Evolutionary conservation across 2,888 invertebrate genomes (phyloP), one percentile per base, ranked within the genome.

Genomic region (Dryobotodes eremita): DNA sequence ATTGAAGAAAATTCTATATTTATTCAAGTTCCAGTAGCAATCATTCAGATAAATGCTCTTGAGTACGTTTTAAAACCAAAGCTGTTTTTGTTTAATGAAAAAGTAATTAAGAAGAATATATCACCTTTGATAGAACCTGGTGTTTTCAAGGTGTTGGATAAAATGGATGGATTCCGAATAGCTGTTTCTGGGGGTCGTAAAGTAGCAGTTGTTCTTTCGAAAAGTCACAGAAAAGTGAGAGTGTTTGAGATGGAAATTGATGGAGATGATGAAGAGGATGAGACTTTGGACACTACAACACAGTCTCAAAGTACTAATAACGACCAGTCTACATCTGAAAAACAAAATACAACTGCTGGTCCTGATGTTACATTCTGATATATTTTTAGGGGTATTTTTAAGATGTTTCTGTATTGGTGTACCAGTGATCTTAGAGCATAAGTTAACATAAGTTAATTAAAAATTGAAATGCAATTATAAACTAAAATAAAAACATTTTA

Each of bases 181-280:
- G 98, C 99, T 2, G 99, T 99, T 6, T 99, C 99, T 66, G 99
- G 99, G 0, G 98, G 98, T 76, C 94, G 98, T 80, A 98, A 98
- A 95, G 98, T 99, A 15, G 98, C 99, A 15, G 98, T 99, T 62
- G 98, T 99, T 69, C 96, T 99, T 62, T 98, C 98, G 26, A 98
- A 98, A 88, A 98, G 97, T 89, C 97, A 97, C 75, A 97, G 98
- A 80, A 98, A 98, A 93, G 98, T 99, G 65, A 97, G 98, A 83
- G 97, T 99, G 70, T 98, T 98, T 92, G 99, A 99, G 94, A 99
- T 99, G 98, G 99, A 99, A 96, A 98, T 98, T 0, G 99, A 99
- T 92, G 99, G 99, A 46, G 98, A 98, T 78, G 99, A 99, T 84
- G 99, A 99, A 76, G 98, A 98, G 59, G 98, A 98, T 73, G 97